Percentiles rank a stretch among this genome's conserved stretches.
Evolutionary conservation across 1,140 invertebrate genomes (phyloP).

Genomic region (Atta colombica): DNA sequence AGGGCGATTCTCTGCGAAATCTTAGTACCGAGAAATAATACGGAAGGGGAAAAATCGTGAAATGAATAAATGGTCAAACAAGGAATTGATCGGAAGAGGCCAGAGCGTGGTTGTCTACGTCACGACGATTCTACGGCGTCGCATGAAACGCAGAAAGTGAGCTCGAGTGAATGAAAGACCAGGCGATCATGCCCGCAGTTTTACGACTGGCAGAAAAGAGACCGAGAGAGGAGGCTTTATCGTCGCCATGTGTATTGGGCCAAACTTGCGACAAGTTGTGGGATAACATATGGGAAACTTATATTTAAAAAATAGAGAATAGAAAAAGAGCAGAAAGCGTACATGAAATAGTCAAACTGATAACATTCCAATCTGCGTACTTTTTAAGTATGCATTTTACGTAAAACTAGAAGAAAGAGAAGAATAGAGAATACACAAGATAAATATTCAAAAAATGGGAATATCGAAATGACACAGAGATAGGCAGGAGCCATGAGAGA

Average conservation of each 20-base stretch:
- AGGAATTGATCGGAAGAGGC: slow-evolving; percentile 14
- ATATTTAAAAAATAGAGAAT: neutral
- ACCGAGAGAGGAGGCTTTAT: neutral
- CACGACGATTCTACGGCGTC: slow-evolving; percentile 33
- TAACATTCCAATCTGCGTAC: neutral
- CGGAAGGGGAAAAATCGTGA: neutral
- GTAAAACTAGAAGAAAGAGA: neutral
- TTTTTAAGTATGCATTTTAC: neutral
- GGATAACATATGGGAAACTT: neutral
- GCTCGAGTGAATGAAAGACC: slow-evolving; percentile 38
- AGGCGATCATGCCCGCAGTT: slow-evolving; percentile 35
- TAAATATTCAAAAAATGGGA: neutral
- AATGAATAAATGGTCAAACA: neutral
- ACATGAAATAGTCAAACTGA: neutral
- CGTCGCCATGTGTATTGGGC: neutral
- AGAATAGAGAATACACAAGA: neutral
- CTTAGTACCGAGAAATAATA: neutral
- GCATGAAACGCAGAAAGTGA: slow-evolving; percentile 56
- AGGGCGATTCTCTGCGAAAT: neutral
- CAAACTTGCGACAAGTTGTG: neutral
- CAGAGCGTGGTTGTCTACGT: slow-evolving; percentile 40
- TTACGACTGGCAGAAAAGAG: neutral
- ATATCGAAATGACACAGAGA: slow-evolving; percentile 14
- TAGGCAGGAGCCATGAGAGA: slow-evolving; percentile 36
- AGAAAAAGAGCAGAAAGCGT: neutral